phyloP scores from a whole-genome alignment of 2,888 invertebrate species.

The Acanthosepion lycidas region DNA sequence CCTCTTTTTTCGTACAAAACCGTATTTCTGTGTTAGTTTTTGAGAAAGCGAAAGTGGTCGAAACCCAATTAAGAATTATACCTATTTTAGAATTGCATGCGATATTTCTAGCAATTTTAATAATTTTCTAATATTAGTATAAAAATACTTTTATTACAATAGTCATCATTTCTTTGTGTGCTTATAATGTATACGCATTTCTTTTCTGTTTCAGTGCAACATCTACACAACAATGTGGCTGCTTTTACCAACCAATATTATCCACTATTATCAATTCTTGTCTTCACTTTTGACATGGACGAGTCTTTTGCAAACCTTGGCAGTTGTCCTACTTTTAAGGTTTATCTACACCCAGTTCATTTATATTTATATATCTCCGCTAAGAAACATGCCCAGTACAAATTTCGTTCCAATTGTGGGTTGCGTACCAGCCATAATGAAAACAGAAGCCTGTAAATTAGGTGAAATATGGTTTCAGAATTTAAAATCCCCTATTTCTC shows the following conservation, averaged over 20 bases:
- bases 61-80: too few relatives aligned
- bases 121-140: too few relatives aligned
- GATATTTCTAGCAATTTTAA: too few relatives aligned
- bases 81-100: too few relatives aligned
- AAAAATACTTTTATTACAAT: too few relatives aligned
- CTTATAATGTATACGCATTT: too few relatives aligned
- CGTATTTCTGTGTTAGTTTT: too few relatives aligned
- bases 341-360: neutral
- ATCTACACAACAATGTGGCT: too few relatives aligned
- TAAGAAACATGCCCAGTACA: neutral
- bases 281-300: neutral
- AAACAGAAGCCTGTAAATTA: neutral
- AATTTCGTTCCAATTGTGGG: conserved; percentile 48
- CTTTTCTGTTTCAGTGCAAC: too few relatives aligned
- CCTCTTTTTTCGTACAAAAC: too few relatives aligned
- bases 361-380: neutral
- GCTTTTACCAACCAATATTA: neutral
- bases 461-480: conserved; percentile 58
- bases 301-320: neutral
- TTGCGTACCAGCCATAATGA: neutral
- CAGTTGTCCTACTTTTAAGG: neutral
- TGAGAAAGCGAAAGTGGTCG: too few relatives aligned
- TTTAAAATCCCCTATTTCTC: conserved; percentile 59
- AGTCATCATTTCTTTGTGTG: too few relatives aligned
- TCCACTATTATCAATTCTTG: neutral